Percentiles rank a stretch among this genome's conserved stretches.
These are phyloP conservation scores for Bovichtus variegatus DNA, from an alignment of 2,797 vertebrate genomes.

Conservation along the genomic window DNA sequence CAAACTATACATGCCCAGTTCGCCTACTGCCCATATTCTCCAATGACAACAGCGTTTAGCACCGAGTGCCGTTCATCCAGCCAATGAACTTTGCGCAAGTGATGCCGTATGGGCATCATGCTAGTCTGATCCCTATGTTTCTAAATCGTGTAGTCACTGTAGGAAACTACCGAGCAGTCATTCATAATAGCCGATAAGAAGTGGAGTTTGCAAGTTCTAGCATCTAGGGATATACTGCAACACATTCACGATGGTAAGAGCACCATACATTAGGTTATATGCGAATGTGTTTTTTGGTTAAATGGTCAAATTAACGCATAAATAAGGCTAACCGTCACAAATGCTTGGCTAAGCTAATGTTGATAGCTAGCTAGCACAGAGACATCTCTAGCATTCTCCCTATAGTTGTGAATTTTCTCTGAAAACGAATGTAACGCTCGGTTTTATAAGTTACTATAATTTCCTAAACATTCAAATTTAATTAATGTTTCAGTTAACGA, in stretches of 20 bases:
- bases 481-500: too few species aligned
- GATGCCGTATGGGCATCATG: background rate
- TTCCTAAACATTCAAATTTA: rapidly evolving
- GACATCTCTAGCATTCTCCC: background rate
- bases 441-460: background rate
- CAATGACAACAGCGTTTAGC: conserved; percentile 41
- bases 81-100: conserved; percentile 40
- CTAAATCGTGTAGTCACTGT: conserved; percentile 87
- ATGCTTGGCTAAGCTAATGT: conserved; percentile 43
- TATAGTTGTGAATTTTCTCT: background rate
- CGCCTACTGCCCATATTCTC: background rate
- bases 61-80: rapidly evolving
- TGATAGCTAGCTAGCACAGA: background rate
- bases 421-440: rapidly evolving
- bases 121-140: conserved; percentile 39
- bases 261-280: rapidly evolving
- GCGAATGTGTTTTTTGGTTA: rapidly evolving
- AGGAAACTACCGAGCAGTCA: conserved; percentile 3
- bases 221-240: background rate
- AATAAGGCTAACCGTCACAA: background rate
- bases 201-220: background rate
- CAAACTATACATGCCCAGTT: conserved; percentile 53
- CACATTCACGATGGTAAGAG: conserved; percentile 78
- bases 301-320: background rate
- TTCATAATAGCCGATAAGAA: background rate